Evolutionary conservation across 2,797 vertebrate species (phyloP), one percentile per base, ranked within the genome.

Genomic region (Diplodus sargus): DNA sequence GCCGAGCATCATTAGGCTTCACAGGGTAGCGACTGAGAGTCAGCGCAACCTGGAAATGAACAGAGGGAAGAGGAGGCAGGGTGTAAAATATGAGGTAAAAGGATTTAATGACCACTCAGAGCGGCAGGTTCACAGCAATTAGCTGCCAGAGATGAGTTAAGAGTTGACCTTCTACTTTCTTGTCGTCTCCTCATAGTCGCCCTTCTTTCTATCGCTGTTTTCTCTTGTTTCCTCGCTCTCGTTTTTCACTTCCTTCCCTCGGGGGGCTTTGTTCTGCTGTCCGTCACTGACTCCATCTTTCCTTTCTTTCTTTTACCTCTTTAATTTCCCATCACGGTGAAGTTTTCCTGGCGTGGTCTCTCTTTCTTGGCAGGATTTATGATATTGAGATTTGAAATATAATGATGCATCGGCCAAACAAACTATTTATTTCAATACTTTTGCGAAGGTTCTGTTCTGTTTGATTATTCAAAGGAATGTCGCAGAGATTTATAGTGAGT

Each of bases 31-130:
- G 39, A 28, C 39, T 3, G 16, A 22, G 52, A 78, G 78, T 58
- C 47, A 14, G 61, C 20, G 48, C 47, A n/a, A 30, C 56, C 75
- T 70, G 81, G 28, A 81, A 52, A 47, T 28, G 79, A 82, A 58
- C 56, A 16, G 70, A 70, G 64, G 61, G 16, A 49, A 62, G 62
- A 23, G 16, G 54, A 65, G 49, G 57, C 4, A 6, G 60, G 51
- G 76, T 74, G 83, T 81, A 62, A 79, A 86, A 72, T 49, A 66
- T 22, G 68, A 83, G 82, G 22, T 82, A 80, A 87, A 90, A 52
- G 77, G 81, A 76, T 81, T 86, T 90, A 90, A 92, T 87, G 89
- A 76, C 76, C 82, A 45, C 70, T 76, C 61, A 17, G 71, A 74
- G 76, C 82, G 64, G 85, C 56, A 49, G 66, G 66, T 86, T 83